Evolutionary conservation across 2,797 vertebrate genomes (phyloP).

Genomic region (Tolypeutes matacus): DNA sequence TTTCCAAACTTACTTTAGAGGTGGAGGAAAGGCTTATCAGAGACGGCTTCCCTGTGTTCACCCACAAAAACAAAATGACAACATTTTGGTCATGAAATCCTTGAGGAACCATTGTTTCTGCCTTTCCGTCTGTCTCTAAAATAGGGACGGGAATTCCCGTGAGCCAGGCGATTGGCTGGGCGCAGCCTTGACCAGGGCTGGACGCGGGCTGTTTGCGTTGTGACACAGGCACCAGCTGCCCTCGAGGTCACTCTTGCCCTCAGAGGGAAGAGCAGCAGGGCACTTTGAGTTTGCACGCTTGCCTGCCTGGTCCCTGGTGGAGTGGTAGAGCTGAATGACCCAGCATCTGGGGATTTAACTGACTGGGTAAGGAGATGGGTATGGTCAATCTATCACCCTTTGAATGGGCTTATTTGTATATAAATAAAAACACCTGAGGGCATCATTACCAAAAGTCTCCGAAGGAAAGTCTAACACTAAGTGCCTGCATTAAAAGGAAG

Average conservation of each 20-base stretch:
- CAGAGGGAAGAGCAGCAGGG: neutral
- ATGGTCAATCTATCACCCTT: conserved; percentile 11
- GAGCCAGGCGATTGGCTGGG: neutral
- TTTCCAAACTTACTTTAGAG: neutral
- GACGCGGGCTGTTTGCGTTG: neutral
- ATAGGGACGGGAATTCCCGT: neutral
- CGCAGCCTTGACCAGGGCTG: neutral
- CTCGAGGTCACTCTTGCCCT: neutral
- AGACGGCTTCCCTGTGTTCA: neutral
- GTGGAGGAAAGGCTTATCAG: neutral
- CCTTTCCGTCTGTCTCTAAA: conserved; percentile 2
- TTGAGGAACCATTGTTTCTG: conserved; percentile 29
- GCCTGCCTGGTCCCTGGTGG: neutral
- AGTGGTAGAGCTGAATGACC: neutral
- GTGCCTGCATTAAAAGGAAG: neutral
- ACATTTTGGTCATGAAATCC: neutral
- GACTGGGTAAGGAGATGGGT: neutral
- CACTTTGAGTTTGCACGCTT: neutral
- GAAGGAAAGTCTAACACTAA: neutral
- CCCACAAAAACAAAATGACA: neutral
- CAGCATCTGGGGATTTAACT: neutral
- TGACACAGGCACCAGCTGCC: neutral
- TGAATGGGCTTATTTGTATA: conserved; percentile 26
- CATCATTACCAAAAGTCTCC: neutral
- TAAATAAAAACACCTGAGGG: conserved; percentile 43